These are phyloP conservation scores for Anthrax anthrax DNA, from an alignment of 2,888 invertebrate species.

Conservation along the genomic window DNA sequence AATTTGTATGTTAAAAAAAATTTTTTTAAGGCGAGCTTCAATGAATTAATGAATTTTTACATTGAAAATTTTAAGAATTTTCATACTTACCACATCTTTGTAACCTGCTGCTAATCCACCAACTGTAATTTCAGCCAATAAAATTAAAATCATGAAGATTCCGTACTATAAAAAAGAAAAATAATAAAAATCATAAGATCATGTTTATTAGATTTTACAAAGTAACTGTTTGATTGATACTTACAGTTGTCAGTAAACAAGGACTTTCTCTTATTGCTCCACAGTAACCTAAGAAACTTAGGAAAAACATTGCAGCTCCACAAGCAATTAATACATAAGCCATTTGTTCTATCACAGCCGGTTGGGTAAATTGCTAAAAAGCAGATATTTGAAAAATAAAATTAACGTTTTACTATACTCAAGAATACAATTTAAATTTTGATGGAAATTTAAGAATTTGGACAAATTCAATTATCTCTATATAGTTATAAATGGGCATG, in stretches of 20 bases:
- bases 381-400: too few species aligned
- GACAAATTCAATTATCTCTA: too few species aligned
- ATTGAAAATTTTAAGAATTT: not conserved
- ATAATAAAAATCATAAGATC: not conserved
- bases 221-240: conserved; percentile 23
- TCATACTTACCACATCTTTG: conserved; percentile 44
- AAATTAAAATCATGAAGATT: conserved; percentile 45
- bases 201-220: too few species aligned
- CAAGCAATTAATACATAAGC: conserved; percentile 53
- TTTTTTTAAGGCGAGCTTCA: not conserved
- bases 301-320: conserved; percentile 53
- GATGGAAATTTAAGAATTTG: too few species aligned
- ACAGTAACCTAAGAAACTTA: conserved; percentile 59
- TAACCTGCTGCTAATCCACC: conserved; percentile 51
- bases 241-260: conserved; percentile 52
- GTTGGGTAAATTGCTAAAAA: conserved; percentile 43
- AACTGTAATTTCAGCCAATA: conserved; percentile 49
- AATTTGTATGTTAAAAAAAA: not conserved
- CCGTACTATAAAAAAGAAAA: conserved; percentile 44
- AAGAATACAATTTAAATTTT: too few species aligned
- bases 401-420: too few species aligned
- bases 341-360: conserved; percentile 49
- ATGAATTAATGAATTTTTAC: not conserved
- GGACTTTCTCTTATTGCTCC: conserved; percentile 53
- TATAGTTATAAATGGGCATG: too few species aligned